Conservation (phyloP, 2,888 invertebrate species). For the Pocota personata region DNA sequence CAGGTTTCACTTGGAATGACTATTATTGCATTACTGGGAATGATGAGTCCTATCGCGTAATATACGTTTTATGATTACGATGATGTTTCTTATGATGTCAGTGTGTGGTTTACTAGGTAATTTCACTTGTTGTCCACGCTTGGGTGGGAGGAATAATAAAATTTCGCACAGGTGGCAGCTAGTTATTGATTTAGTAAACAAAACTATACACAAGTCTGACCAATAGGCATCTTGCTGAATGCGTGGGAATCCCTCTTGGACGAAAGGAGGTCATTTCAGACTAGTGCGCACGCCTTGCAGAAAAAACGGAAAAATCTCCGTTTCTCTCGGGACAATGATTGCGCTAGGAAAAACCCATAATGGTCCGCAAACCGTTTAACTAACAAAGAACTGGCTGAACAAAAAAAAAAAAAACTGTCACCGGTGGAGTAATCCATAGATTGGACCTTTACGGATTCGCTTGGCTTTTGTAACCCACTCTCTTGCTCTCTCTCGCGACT, state of each 20-base stretch:
- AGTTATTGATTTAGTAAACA: constrained; percentile 19
- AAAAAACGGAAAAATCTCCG: constrained; percentile 19
- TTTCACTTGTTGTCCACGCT: constrained; percentile 46
- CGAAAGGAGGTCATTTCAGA: constrained; percentile 50
- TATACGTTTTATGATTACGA: constrained; percentile 64
- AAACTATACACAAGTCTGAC: neutral
- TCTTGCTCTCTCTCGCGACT: constrained; percentile 21
- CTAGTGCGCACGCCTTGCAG: neutral
- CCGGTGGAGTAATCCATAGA: constrained; percentile 37
- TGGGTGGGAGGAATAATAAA: constrained; percentile 65
- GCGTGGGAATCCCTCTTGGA: constrained; percentile 58
- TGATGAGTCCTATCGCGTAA: constrained; percentile 63
- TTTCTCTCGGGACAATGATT: constrained; percentile 27
- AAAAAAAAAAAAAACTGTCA: constrained; percentile 56
- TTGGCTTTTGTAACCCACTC: constrained; percentile 57
- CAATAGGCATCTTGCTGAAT: constrained; percentile 22
- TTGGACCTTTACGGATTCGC: constrained; percentile 42
- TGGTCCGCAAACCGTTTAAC: constrained; percentile 24
- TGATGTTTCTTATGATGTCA: constrained; percentile 55
- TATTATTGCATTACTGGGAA: constrained; percentile 66
- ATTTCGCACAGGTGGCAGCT: constrained; percentile 57
- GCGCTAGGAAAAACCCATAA: neutral
- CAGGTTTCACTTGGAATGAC: constrained; percentile 65
- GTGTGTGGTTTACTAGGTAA: constrained; percentile 54
- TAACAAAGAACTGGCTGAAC: constrained; percentile 22